These are phyloP conservation scores for Colletes gigas DNA, from an alignment of 1,140 invertebrate genomes.

Conservation along the genomic window DNA sequence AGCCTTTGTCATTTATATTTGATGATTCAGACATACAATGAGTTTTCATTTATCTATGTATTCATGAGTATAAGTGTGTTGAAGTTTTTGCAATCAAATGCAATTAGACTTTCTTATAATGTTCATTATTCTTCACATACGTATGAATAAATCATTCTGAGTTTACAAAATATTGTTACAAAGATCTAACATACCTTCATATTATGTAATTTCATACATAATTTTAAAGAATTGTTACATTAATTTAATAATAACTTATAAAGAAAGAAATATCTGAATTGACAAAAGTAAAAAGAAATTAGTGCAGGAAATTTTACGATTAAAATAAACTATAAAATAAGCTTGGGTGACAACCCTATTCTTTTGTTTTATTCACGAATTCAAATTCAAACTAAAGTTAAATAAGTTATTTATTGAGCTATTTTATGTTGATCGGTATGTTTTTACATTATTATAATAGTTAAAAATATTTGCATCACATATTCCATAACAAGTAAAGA, in stretches of 20 bases:
- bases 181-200: neutral
- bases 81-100: neutral
- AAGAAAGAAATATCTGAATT: too few species aligned
- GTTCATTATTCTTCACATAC: conserved; percentile 10
- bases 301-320: neutral
- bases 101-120: conserved; percentile 14
- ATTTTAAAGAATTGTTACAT: neutral
- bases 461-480: neutral
- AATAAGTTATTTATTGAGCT: neutral
- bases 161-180: neutral
- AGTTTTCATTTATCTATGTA: too few species aligned
- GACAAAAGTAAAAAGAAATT: neutral
- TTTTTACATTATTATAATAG: neutral
- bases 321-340: conserved; percentile 1
- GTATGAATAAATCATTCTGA: neutral
- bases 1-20: neutral
- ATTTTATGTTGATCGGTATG: neutral
- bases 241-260: neutral
- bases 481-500: neutral
- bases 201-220: neutral
- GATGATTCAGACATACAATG: neutral
- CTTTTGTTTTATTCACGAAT: neutral
- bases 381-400: neutral
- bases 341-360: conserved; percentile 26
- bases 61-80: neutral